phyloP scores from a whole-genome alignment of 2,113 vertebrate genomes.

The Grus americana region DNA sequence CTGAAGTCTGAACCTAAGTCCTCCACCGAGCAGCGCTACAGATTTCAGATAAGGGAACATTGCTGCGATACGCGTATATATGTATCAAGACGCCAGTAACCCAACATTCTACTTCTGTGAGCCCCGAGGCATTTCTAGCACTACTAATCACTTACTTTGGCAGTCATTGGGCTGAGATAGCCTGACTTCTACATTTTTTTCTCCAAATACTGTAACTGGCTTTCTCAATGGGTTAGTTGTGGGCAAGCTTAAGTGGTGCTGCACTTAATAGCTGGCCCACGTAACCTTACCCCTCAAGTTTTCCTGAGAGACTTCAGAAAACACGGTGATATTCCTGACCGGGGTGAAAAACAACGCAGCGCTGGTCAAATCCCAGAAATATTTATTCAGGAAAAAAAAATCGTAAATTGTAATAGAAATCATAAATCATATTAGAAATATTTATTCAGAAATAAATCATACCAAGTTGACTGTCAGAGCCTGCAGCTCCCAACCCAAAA shows the following conservation, averaged over 20 bases:
- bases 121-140: not conserved
- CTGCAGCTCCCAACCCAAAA: not conserved
- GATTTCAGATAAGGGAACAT: not conserved
- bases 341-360: not conserved
- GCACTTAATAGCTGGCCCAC: not conserved
- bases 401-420: too few species aligned
- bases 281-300: not conserved
- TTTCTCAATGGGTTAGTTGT: not conserved
- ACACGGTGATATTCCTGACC: not conserved
- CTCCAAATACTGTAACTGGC: not conserved
- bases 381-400: not conserved
- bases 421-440: not conserved
- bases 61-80: rapidly evolving
- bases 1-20: not conserved
- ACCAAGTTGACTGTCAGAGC: not conserved
- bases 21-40: not conserved
- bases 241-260: not conserved
- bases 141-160: not conserved
- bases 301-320: not conserved
- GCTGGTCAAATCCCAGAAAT: not conserved
- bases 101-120: not conserved
- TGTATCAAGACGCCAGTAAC: not conserved
- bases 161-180: not conserved
- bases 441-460: not conserved
- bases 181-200: not conserved